A percentile compares a stretch with the other conserved stretches of the same genome.
Evolutionary conservation across 2,113 vertebrate genomes (phyloP).

Genomic region (Pachycephala philippinensis): DNA sequence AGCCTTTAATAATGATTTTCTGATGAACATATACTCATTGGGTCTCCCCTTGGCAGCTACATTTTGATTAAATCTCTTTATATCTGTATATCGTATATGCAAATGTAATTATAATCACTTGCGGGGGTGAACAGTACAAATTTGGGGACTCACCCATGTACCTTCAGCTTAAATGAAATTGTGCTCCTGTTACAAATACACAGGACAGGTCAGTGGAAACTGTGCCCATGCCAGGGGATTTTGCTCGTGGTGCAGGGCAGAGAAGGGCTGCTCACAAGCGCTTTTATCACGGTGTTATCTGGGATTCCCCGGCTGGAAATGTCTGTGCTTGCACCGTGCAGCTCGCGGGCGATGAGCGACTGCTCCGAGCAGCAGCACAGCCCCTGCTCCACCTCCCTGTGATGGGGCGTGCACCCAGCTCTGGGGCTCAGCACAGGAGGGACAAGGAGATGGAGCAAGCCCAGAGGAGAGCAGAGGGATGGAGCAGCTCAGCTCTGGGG

Average conservation of each 20-base stretch:
- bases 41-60: background rate
- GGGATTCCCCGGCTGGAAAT: background rate
- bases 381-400: fast-evolving
- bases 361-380: background rate
- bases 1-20: constrained; percentile 35
- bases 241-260: background rate
- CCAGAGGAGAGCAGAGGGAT: background rate
- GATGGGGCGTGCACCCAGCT: background rate
- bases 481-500: background rate
- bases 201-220: background rate
- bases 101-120: constrained; percentile 23
- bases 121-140: background rate
- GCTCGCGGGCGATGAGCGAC: background rate
- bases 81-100: background rate
- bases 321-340: background rate
- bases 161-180: background rate
- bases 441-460: fast-evolving
- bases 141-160: background rate
- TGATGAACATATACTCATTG: background rate
- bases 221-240: background rate
- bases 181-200: background rate
- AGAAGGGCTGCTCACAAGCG: background rate
- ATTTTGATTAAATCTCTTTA: constrained; percentile 1
- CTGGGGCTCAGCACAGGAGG: background rate
- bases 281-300: fast-evolving